phyloP scores from a whole-genome alignment of 2,888 invertebrate genomes.

The Drosophila prolongata region DNA sequence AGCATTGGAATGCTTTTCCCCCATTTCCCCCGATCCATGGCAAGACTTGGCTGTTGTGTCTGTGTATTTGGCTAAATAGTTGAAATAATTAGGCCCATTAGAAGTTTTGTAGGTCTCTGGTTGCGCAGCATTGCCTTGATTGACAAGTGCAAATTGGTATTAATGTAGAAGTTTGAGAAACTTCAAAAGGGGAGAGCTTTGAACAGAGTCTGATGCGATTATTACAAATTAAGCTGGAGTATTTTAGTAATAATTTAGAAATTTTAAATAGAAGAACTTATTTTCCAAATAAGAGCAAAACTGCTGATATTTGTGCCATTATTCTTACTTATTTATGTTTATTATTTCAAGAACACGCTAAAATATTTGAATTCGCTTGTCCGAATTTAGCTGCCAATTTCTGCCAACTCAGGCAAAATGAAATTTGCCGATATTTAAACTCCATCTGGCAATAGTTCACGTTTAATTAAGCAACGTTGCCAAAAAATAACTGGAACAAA shows the following conservation, averaged over 20 bases:
- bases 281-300: not conserved
- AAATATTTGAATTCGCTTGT: not conserved
- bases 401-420: not conserved
- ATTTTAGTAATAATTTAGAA: constrained; percentile 4
- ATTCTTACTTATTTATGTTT: not conserved
- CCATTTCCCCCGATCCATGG: not conserved
- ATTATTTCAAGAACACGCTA: not conserved
- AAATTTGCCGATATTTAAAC: constrained; percentile 32
- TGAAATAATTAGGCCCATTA: constrained; percentile 75
- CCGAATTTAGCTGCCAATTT: not conserved
- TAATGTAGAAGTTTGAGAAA: constrained; percentile 28
- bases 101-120: constrained; percentile 41
- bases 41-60: constrained; percentile 37
- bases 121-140: constrained; percentile 22
- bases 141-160: constrained; percentile 46
- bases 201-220: not conserved
- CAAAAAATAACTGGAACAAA: constrained; percentile 50
- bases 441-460: constrained; percentile 71
- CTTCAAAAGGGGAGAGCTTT: constrained; percentile 14
- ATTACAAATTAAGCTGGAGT: constrained; percentile 7
- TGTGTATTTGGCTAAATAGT: constrained; percentile 63
- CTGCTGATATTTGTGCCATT: too few species aligned
- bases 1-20: constrained; percentile 51
- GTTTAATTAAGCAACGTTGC: constrained; percentile 73
- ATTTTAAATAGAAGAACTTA: not conserved